These are phyloP conservation scores for Cybosia mesomella DNA, from an alignment of 2,888 invertebrate species.

Conservation along the genomic window DNA sequence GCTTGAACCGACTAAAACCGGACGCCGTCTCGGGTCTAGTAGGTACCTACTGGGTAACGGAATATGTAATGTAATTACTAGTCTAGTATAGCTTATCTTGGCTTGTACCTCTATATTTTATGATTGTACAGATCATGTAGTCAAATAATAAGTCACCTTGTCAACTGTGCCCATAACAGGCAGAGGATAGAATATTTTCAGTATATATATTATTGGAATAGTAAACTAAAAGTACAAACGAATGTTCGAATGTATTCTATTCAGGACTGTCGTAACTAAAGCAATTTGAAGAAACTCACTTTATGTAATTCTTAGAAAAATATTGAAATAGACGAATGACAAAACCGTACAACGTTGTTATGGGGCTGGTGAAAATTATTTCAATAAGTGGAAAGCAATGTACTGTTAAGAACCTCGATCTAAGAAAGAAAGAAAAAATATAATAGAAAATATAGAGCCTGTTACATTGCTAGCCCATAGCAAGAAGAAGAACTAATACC, in stretches of 20 bases:
- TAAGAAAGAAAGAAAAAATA: no score
- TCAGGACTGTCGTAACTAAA: not conserved
- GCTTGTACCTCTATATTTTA: not conserved
- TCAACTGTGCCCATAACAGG: not conserved
- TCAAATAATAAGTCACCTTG: no score
- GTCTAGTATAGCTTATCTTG: not conserved
- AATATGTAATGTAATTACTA: not conserved
- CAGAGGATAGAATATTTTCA: not conserved
- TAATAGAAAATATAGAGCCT: no score
- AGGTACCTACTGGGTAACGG: not conserved
- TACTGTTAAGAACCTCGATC: not conserved
- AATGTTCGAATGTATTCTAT: constrained; percentile 2
- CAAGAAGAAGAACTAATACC: no score
- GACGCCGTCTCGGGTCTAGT: no score
- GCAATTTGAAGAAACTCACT: not conserved
- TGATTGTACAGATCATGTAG: no score
- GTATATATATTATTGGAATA: no score
- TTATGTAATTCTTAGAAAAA: not conserved
- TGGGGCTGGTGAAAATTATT: not conserved
- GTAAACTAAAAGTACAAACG: not conserved
- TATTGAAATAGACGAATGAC: not conserved
- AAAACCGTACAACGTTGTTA: not conserved
- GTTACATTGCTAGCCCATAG: no score
- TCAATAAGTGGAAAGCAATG: not conserved
- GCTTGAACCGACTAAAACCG: no score